A percentile compares a stretch with the other conserved stretches of the same genome.
Evolutionary conservation across 1,140 invertebrate genomes (phyloP).

Genomic region (Limonius californicus): DNA sequence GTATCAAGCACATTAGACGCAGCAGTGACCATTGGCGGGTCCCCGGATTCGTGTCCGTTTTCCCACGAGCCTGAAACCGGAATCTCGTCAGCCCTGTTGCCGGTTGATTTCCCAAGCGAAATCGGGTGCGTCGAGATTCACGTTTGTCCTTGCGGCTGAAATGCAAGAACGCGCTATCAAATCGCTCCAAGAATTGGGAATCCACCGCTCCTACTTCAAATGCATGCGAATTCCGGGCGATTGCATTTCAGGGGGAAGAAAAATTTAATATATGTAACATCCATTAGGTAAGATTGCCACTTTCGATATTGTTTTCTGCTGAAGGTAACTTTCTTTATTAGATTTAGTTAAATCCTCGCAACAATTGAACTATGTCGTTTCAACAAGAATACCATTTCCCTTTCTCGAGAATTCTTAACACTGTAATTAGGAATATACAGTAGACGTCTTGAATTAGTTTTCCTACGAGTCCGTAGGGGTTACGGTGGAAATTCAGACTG

Average conservation of each 20-base stretch:
- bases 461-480: no score
- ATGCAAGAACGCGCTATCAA: slow-evolving; percentile 8
- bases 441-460: no score
- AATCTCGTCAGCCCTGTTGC: slow-evolving; percentile 21
- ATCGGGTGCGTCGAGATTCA: slow-evolving; percentile 18
- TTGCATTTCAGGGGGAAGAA: neutral
- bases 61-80: slow-evolving; percentile 15
- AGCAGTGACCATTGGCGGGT: slow-evolving; percentile 14
- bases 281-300: no score
- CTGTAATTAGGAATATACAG: no score
- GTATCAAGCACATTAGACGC: slow-evolving; percentile 17
- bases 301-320: no score
- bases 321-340: no score
- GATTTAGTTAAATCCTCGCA: no score
- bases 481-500: no score
- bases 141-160: slow-evolving; percentile 10
- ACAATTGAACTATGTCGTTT: no score
- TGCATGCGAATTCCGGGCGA: slow-evolving; percentile 1
- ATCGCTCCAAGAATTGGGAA: neutral
- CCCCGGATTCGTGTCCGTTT: slow-evolving; percentile 15
- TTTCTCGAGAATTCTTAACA: no score
- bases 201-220: neutral
- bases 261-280: no score
- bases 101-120: slow-evolving; percentile 24
- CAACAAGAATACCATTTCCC: no score